A percentile compares a stretch with the other conserved stretches of the same genome.
Conservation (phyloP, 2,113 vertebrate genomes). For the Alectura lathami region DNA sequence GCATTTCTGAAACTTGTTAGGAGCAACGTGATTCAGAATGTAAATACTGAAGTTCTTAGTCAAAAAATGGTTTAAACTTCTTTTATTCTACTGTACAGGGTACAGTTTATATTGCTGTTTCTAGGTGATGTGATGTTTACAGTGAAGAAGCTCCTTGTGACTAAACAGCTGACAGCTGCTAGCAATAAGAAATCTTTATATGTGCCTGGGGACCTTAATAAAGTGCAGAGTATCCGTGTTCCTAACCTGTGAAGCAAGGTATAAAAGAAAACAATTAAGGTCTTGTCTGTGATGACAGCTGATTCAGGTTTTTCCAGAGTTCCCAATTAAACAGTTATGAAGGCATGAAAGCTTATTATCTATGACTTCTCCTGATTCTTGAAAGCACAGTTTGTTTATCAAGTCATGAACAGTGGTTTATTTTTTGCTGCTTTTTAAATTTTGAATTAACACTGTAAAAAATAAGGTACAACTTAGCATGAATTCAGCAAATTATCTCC, state of each 20-base stretch:
- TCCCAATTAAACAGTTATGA: conserved; percentile 33
- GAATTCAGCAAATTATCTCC: not conserved
- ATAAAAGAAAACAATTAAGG: conserved; percentile 56
- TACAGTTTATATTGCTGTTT: conserved; percentile 52
- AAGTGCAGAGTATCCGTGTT: conserved; percentile 51
- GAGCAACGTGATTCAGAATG: not conserved
- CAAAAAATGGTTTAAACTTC: not conserved
- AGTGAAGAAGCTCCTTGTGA: conserved; percentile 55
- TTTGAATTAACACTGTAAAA: not conserved
- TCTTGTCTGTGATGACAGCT: conserved; percentile 25
- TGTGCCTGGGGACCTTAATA: conserved; percentile 42
- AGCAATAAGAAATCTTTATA: conserved; percentile 57
- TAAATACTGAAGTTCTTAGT: not conserved
- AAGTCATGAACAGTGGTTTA: not conserved
- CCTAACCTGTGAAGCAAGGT: conserved; percentile 60
- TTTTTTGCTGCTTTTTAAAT: not conserved
- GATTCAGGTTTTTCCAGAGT: conserved; percentile 37
- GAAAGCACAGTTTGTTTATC: not conserved
- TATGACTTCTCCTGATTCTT: not conserved
- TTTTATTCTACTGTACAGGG: not conserved
- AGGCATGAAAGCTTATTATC: conserved; percentile 10
- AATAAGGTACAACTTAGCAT: not conserved
- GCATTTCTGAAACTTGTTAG: not conserved
- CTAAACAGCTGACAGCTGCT: conserved; percentile 75
- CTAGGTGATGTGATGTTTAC: conserved; percentile 54